These are phyloP conservation scores for Pedetes capensis DNA, from an alignment of 2,113 vertebrate species.

Conservation along the genomic window DNA sequence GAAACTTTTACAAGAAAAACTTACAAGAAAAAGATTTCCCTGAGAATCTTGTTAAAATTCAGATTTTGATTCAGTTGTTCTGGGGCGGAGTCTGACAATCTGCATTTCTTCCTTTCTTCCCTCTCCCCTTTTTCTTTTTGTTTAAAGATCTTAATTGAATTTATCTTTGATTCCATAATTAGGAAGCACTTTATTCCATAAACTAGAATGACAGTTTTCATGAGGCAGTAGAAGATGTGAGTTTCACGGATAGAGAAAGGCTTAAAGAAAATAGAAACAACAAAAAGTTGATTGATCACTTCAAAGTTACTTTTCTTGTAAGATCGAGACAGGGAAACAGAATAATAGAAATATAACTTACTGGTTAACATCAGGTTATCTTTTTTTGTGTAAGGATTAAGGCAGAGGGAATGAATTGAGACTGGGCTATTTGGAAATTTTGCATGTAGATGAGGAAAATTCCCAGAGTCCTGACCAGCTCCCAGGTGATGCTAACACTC, in stretches of 20 bases:
- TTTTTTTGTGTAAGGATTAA: not conserved
- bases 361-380: not conserved
- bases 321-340: not conserved
- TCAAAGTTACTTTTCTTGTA: not conserved
- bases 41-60: not conserved
- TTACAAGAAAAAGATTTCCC: accelerated
- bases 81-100: not conserved
- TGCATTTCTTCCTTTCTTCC: not conserved
- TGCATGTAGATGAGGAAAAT: not conserved
- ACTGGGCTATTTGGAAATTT: not conserved
- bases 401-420: not conserved
- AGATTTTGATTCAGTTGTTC: not conserved
- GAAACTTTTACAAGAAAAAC: not conserved
- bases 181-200: not conserved
- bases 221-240: not conserved
- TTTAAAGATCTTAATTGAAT: not conserved
- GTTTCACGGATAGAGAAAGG: not conserved
- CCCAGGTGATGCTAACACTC: no score
- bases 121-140: not conserved
- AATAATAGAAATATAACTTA: not conserved
- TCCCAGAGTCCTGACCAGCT: not conserved
- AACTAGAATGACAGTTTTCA: not conserved
- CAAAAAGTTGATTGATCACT: not conserved
- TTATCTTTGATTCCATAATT: not conserved
- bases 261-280: not conserved